phyloP scores from a whole-genome alignment of 2,113 vertebrate species.

The Percina caprodes region DNA sequence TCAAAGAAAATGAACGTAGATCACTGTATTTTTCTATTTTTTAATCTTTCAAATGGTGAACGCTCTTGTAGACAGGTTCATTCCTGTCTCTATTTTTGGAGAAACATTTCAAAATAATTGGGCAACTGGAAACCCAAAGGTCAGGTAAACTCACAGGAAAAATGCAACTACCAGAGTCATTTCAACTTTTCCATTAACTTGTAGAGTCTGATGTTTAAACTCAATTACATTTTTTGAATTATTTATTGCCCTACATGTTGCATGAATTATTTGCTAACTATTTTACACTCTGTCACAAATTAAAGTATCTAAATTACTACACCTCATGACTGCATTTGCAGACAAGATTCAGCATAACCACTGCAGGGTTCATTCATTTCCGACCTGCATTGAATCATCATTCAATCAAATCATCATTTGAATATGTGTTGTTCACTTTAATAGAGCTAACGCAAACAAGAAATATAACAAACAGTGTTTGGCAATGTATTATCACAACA shows the following conservation, averaged over 20 bases:
- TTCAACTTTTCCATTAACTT: constrained; percentile 6
- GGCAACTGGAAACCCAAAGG: constrained; percentile 44
- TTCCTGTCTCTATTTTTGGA: constrained; percentile 37
- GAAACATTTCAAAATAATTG: constrained; percentile 62
- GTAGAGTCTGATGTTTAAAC: not conserved
- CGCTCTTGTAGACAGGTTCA: not conserved
- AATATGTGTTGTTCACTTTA: not conserved
- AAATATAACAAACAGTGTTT: not conserved
- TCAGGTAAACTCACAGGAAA: constrained; percentile 48
- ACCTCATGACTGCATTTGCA: not conserved
- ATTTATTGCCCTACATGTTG: not conserved
- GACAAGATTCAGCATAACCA: constrained; percentile 7
- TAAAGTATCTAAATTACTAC: not conserved
- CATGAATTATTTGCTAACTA: not conserved
- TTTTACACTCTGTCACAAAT: not conserved
- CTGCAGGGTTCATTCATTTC: not conserved
- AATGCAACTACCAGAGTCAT: constrained; percentile 10
- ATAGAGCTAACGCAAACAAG: constrained; percentile 4
- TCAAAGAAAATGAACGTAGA: constrained; percentile 18
- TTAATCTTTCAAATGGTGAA: not conserved
- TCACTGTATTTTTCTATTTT: constrained; percentile 16
- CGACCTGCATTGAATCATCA: not conserved
- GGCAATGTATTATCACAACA: too few relatives aligned
- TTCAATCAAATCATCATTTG: too few relatives aligned
- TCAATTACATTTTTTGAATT: not conserved